A percentile compares a stretch with the other conserved stretches of the same genome.
These are phyloP conservation scores for Halcyon badia DNA, from an alignment of 2,797 vertebrate species.

Conservation along the genomic window DNA sequence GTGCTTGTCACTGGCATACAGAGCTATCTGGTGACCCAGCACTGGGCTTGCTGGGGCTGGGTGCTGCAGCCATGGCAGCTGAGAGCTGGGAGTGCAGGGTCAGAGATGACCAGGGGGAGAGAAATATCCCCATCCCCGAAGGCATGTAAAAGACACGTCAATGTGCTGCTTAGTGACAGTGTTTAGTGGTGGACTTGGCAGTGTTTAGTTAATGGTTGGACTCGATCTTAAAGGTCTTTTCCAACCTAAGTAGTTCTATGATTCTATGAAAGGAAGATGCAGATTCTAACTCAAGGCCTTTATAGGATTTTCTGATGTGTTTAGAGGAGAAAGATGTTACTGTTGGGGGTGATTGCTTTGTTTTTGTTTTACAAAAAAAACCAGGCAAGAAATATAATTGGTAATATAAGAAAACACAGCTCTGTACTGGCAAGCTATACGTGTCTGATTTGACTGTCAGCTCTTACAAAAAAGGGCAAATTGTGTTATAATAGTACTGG, in stretches of 20 bases:
- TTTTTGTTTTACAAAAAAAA: neutral
- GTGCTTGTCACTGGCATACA: fast-evolving
- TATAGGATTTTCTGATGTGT: neutral
- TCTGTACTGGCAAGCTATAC: neutral
- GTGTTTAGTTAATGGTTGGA: neutral
- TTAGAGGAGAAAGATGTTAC: neutral
- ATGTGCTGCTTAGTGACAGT: neutral
- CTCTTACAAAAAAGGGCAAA: neutral
- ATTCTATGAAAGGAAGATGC: neutral
- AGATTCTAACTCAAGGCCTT: neutral
- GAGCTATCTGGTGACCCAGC: neutral
- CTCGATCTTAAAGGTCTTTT: neutral
- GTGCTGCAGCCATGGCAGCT: fast-evolving
- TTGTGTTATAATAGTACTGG: neutral
- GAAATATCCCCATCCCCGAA: neutral
- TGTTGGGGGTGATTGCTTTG: neutral
- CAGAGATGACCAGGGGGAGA: neutral
- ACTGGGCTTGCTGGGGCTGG: neutral
- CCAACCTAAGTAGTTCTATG: neutral
- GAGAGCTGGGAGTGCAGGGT: neutral
- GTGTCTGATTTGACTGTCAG: neutral
- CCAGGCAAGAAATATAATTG: neutral
- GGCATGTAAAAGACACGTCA: neutral
- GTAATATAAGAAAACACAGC: neutral
- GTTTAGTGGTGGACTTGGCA: neutral